phyloP scores from a whole-genome alignment of 2,113 vertebrate genomes.

The Oreochromis niloticus region DNA sequence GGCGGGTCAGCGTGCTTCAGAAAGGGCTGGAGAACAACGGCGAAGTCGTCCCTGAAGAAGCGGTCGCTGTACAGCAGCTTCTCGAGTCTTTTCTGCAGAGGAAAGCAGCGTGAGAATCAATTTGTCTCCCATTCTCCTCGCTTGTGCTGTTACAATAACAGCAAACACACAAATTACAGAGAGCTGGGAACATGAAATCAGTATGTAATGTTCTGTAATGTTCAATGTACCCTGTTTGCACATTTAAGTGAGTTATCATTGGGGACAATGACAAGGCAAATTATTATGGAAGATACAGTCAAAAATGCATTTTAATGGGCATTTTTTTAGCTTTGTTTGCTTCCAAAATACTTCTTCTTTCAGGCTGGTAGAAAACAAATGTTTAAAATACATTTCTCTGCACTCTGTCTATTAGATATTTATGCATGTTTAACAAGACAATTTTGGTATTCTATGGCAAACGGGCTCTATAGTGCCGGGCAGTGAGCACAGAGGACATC shows the following conservation, averaged over 20 bases:
- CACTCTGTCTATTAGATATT: neutral
- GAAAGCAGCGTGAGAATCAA: neutral
- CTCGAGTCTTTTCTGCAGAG: slow-evolving; percentile 69
- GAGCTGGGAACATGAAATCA: neutral
- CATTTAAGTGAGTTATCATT: neutral
- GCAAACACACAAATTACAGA: neutral
- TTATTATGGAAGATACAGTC: neutral
- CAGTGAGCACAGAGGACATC: neutral
- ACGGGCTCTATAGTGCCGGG: neutral
- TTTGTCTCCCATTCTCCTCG: neutral
- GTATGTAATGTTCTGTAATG: neutral
- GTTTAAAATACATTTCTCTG: neutral
- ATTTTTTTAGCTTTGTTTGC: neutral
- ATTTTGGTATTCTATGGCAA: neutral
- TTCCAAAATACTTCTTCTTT: neutral
- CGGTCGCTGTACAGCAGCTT: slow-evolving; percentile 63
- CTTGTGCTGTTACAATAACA: neutral
- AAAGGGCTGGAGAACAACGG: slow-evolving; percentile 78
- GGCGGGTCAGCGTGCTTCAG: slow-evolving; percentile 69
- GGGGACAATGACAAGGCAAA: neutral
- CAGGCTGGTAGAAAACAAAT: neutral
- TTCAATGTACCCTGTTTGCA: neutral
- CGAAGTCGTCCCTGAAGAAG: slow-evolving; percentile 74
- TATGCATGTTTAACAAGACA: neutral
- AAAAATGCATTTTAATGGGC: neutral